phyloP scores from a whole-genome alignment of 2,113 vertebrate genomes.

The Siphamia tubifer region DNA sequence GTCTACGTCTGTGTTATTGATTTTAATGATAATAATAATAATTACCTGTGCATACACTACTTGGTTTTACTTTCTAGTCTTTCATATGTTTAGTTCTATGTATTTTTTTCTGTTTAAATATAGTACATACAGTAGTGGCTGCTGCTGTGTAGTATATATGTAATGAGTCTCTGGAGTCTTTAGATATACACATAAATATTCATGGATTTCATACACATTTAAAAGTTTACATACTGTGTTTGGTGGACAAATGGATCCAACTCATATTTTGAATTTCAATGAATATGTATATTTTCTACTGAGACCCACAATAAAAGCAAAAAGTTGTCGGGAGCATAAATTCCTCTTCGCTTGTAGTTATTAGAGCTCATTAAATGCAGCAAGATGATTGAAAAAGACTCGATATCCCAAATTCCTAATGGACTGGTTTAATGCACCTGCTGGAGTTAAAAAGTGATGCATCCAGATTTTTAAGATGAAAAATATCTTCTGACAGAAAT shows the following conservation, averaged over 20 bases:
- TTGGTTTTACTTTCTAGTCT: no score
- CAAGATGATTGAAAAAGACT: not conserved
- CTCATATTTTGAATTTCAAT: constrained; percentile 25
- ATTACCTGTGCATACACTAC: no score
- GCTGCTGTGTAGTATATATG: constrained; percentile 2
- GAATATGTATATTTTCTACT: not conserved
- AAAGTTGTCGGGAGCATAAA: no score
- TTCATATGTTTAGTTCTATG: no score
- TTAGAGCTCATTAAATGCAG: not conserved
- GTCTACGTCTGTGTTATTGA: no score
- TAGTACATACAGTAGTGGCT: not conserved
- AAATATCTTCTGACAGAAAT: not conserved
- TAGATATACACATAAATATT: constrained; percentile 33
- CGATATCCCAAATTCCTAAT: not conserved
- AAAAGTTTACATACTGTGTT: not conserved
- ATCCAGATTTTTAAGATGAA: not conserved
- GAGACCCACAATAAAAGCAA: not conserved
- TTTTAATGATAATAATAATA: no score
- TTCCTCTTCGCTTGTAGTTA: not conserved
- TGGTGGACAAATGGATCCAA: constrained; percentile 15
- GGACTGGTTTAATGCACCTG: not conserved
- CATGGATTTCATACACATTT: not conserved
- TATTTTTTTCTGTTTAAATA: not conserved
- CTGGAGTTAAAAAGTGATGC: not conserved
- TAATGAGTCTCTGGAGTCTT: constrained; percentile 23